Evolutionary conservation across 2,888 invertebrate species (phyloP).

Genomic region (Drosophila vallismaia): DNA sequence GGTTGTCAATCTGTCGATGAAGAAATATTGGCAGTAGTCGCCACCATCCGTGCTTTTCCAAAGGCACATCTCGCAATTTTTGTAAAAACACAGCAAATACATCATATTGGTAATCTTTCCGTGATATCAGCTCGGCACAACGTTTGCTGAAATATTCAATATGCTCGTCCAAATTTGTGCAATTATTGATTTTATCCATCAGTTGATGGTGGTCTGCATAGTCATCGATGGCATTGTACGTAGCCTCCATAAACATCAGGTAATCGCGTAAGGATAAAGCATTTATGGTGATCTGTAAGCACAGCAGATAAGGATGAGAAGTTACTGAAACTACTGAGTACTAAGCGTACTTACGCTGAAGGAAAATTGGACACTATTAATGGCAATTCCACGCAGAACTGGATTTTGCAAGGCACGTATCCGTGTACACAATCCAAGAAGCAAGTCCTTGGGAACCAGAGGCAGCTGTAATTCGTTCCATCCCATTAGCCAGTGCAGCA

Average conservation of each 20-base stretch:
- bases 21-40: conserved; percentile 53
- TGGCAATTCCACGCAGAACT: conserved; percentile 48
- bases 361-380: conserved; percentile 9
- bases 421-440: conserved; percentile 60
- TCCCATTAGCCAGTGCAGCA: conserved; percentile 71
- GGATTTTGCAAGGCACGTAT: conserved; percentile 70
- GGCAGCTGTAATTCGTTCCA: conserved; percentile 17
- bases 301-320: not conserved
- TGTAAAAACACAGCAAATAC: conserved; percentile 24
- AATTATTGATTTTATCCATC: conserved; percentile 40
- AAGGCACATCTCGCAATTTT: conserved; percentile 40
- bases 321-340: not conserved
- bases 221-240: conserved; percentile 67
- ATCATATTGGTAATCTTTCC: not conserved
- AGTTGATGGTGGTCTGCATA: conserved; percentile 28
- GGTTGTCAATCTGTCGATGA: not conserved
- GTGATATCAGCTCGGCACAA: conserved; percentile 44
- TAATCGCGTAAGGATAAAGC: conserved; percentile 66
- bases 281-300: conserved; percentile 44
- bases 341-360: conserved; percentile 37
- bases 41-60: conserved; percentile 62
- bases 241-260: conserved; percentile 67
- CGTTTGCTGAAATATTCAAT: conserved; percentile 44
- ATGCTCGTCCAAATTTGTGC: conserved; percentile 11
- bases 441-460: conserved; percentile 35